Percentiles rank a stretch among this genome's conserved stretches.
Evolutionary conservation across 1,140 invertebrate species (phyloP).

Genomic region (Drosophila ficusphila): DNA sequence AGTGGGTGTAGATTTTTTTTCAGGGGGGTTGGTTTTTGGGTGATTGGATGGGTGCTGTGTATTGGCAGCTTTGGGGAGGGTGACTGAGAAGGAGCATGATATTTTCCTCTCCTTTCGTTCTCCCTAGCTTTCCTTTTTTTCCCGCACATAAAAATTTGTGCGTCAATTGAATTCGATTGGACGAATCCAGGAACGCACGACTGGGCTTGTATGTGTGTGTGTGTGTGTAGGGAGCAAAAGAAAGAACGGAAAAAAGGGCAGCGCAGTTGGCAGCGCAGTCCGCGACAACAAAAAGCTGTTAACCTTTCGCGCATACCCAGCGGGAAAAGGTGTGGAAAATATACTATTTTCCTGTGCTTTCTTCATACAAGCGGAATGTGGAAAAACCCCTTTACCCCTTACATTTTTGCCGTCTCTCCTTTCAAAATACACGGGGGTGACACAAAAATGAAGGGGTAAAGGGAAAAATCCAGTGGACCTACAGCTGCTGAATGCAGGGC

Average conservation of each 20-base stretch:
- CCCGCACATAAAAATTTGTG: constrained; percentile 78
- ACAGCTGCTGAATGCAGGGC: no score
- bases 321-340: no score
- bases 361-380: no score
- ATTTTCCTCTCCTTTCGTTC: constrained; percentile 13
- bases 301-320: constrained; percentile 76
- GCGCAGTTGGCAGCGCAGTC: constrained; percentile 42
- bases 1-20: constrained; percentile 33
- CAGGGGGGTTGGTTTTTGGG: constrained; percentile 11
- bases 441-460: no score
- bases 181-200: constrained; percentile 67
- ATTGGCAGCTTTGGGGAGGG: constrained; percentile 4
- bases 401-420: no score
- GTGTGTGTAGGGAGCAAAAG: constrained; percentile 57
- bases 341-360: no score
- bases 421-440: no score
- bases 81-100: constrained; percentile 10
- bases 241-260: constrained; percentile 43
- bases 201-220: constrained; percentile 31
- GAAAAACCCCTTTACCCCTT: no score
- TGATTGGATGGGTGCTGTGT: constrained; percentile 39
- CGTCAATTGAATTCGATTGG: constrained; percentile 84
- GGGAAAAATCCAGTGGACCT: no score
- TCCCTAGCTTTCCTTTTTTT: constrained; percentile 22
- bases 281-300: constrained; percentile 64